Conservation (phyloP, 2,113 vertebrate species). For the Gnathonemus echidnorhynchus region DNA sequence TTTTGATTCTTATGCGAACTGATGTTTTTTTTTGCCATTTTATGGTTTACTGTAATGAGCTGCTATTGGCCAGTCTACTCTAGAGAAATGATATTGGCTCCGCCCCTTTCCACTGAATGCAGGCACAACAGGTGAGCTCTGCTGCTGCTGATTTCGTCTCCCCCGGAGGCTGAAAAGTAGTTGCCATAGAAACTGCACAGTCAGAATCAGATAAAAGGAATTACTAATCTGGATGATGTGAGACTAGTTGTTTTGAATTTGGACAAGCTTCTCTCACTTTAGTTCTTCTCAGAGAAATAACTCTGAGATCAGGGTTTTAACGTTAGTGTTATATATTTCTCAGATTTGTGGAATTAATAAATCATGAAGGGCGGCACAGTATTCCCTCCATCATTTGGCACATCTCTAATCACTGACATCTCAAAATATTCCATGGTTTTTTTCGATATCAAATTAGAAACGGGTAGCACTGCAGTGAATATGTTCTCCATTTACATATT, state of each 20-base stretch:
- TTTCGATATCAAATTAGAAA: not conserved
- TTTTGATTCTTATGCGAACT: not conserved
- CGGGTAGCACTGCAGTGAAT: not conserved
- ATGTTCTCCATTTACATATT: not conserved
- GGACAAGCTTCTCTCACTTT: not conserved
- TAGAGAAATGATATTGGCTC: not conserved
- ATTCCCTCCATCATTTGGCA: not conserved
- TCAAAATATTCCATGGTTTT: not conserved
- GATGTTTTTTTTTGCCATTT: not conserved
- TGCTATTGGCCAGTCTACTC: not conserved
- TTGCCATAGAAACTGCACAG: slow-evolving; percentile 7
- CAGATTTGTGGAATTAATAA: not conserved
- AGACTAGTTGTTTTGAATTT: not conserved
- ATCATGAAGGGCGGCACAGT: not conserved
- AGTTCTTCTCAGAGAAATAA: not conserved
- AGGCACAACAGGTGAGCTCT: not conserved
- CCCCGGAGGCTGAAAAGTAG: not conserved
- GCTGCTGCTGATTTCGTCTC: not conserved
- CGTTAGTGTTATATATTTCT: not conserved
- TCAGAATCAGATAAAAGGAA: not conserved
- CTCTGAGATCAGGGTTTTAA: not conserved
- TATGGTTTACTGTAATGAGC: not conserved
- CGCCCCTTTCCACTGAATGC: not conserved
- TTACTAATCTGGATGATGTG: not conserved
- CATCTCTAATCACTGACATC: not conserved